A percentile compares a stretch with the other conserved stretches of the same genome.
Conservation (phyloP, 2,113 vertebrate genomes). For the Dipodomys merriami region DNA sequence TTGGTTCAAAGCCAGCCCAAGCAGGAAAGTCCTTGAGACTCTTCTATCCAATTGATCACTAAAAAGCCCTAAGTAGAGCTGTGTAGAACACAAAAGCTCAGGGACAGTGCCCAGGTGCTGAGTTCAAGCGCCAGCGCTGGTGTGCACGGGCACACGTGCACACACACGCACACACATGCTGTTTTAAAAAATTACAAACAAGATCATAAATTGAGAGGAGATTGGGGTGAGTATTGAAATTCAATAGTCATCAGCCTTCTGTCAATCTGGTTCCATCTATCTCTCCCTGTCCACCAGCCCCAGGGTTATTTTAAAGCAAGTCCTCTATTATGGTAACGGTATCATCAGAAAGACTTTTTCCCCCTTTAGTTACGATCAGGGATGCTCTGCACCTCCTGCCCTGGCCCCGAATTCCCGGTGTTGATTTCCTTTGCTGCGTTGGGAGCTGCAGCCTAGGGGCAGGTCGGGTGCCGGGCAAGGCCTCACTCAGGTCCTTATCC, state of each 20-base stretch:
- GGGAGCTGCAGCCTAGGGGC: background rate
- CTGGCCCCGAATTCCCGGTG: background rate
- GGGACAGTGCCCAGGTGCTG: too few relatives aligned
- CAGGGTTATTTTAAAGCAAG: slow-evolving; percentile 21
- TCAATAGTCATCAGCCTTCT: background rate
- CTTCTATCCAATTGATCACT: too few relatives aligned
- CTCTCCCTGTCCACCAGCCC: background rate
- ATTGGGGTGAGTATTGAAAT: background rate
- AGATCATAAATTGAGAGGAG: background rate
- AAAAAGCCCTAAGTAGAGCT: too few relatives aligned
- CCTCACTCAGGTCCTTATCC: background rate
- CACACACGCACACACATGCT: background rate
- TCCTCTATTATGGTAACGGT: background rate
- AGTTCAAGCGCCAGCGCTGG: too few relatives aligned
- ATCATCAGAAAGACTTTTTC: background rate
- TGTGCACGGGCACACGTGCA: too few relatives aligned
- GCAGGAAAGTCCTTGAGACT: too few relatives aligned
- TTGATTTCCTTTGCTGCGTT: background rate
- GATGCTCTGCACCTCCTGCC: background rate
- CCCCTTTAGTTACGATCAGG: background rate
- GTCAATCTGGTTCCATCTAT: background rate
- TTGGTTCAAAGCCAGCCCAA: too few relatives aligned
- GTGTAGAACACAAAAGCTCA: too few relatives aligned
- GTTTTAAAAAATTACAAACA: background rate
- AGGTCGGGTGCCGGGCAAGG: background rate